Base-by-base conservation (phyloP, 2,888 invertebrate genomes). In the Hetaerina titia region DNA sequence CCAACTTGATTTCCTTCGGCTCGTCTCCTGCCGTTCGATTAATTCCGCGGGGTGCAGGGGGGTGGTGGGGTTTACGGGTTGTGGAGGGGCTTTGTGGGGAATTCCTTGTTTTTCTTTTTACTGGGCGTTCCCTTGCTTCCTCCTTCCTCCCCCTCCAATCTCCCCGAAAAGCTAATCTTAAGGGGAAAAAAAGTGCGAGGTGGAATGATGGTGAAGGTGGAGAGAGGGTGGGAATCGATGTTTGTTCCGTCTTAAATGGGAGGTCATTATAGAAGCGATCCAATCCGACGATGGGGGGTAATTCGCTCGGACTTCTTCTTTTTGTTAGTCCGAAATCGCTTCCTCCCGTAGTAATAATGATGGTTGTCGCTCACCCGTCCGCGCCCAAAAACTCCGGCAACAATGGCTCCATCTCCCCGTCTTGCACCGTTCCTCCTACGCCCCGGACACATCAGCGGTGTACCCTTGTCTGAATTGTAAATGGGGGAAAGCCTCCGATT, bases 161-260 rank as follows among this genome's bases (percentile, higher is more conserved):
- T n/a, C 69, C 11, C 11, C 31, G 11, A 11, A 81, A 81, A 81
- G 19, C 25, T 13, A 74, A 74, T 74, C 74, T 74, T 74, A 9
- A 74, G 11, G 31, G 31, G 81, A 81, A 81, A 81, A 69, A 9
- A 69, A n/a, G 15, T 31, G 81, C 31, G 81, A 11, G 11, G 11
- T 60, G 17, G 31, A 31, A 15, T 7, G 31, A 11, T 15, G 81
- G 81, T 45, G 13, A 31, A 31, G 31, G 31, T n/a, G 69, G 15
- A 31, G 31, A 81, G 31, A 2, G 81, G 81, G 31, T 31, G 81
- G 81, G 81, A 81, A 81, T 81, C 5, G 81, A 31, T 81, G 81
- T 81, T 81, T 81, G 81, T 31, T 81, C 81, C 81, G 31, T 81
- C 81, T 81, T 81, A 81, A 45, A 81, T 81, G 81, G 81, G 31